Percentiles rank a stretch among this genome's conserved stretches.
These are phyloP conservation scores for Cantharis nigra DNA, from an alignment of 2,888 invertebrate genomes.

Conservation along the genomic window DNA sequence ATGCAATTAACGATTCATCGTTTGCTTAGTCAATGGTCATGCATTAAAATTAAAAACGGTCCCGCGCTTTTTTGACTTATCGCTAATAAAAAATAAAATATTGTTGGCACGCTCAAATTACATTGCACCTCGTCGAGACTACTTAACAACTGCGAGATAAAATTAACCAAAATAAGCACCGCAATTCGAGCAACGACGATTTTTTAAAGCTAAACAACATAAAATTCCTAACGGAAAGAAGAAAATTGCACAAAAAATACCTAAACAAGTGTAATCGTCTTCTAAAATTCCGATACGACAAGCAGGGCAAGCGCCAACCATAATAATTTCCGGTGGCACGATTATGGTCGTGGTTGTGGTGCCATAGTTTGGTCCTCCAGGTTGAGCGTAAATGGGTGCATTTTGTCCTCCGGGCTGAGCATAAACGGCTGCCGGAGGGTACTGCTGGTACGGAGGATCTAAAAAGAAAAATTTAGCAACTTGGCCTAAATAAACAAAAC, in stretches of 20 bases:
- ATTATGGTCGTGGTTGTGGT: conserved; percentile 60
- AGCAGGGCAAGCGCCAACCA: conserved; percentile 87
- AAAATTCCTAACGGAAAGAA: conserved; percentile 88
- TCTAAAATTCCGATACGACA: conserved; percentile 86
- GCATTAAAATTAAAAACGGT: background rate
- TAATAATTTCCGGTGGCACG: conserved; percentile 76
- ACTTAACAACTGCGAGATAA: background rate
- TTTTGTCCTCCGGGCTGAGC: conserved; percentile 37
- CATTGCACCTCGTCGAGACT: background rate
- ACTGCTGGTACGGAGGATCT: conserved; percentile 16
- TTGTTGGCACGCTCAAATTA: background rate
- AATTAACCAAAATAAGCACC: conserved; percentile 78
- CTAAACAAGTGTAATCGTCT: conserved; percentile 85
- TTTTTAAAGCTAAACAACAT: conserved; percentile 83
- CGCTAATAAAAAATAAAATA: background rate
- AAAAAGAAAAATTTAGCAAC: background rate
- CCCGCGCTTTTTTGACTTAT: background rate
- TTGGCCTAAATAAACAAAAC: background rate
- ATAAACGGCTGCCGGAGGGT: conserved; percentile 19
- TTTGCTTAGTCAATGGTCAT: background rate
- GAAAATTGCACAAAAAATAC: conserved; percentile 80
- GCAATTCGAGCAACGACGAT: conserved; percentile 85
- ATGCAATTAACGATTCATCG: background rate
- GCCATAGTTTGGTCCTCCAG: conserved; percentile 61
- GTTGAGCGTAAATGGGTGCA: conserved; percentile 27